phyloP scores from a whole-genome alignment of 2,888 invertebrate genomes.

The Plebejus melissa region DNA sequence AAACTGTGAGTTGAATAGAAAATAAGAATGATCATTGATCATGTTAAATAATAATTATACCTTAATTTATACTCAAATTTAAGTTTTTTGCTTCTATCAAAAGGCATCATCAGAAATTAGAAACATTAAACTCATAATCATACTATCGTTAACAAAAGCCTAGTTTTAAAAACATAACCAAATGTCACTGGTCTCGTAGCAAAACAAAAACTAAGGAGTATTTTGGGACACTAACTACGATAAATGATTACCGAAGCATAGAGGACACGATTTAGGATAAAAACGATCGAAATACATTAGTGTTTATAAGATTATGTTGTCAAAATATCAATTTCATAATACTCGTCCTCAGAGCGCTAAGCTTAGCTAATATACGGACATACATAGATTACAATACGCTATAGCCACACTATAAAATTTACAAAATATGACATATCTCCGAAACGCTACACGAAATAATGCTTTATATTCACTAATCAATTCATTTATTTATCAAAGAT shows the following conservation, averaged over 20 bases:
- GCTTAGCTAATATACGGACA: constrained; percentile 72
- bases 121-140: too few relatives aligned
- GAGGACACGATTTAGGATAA: constrained; percentile 36
- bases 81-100: background rate
- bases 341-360: constrained; percentile 75
- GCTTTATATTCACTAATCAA: constrained; percentile 72
- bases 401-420: constrained; percentile 78
- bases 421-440: constrained; percentile 79
- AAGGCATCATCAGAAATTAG: background rate
- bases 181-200: constrained; percentile 37
- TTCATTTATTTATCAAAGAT: constrained; percentile 65
- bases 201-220: constrained; percentile 33
- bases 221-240: constrained; percentile 35
- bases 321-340: constrained; percentile 47
- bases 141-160: too few relatives aligned
- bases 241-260: constrained; percentile 41
- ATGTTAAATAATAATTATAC: background rate
- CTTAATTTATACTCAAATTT: too few relatives aligned
- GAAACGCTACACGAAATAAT: constrained; percentile 76
- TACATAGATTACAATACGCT: constrained; percentile 69
- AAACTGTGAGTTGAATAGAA: background rate
- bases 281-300: constrained; percentile 35
- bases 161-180: background rate
- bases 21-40: background rate
- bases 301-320: constrained; percentile 37